Evolutionary conservation across 2,888 invertebrate genomes (phyloP), one percentile per base, ranked within the genome.

Genomic region (Machimus rusticus): DNA sequence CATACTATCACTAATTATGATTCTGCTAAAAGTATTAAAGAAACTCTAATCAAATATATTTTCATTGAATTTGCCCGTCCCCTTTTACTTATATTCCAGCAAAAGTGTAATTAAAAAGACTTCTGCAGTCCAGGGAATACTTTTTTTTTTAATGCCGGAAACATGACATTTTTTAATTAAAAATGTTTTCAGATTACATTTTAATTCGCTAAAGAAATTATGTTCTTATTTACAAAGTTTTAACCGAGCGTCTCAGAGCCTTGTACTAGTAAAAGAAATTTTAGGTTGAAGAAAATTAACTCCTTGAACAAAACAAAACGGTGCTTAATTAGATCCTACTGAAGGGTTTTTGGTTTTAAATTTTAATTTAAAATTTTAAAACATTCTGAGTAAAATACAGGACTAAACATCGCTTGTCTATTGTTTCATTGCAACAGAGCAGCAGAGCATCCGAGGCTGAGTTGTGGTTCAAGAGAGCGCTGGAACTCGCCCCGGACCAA

Each of bases 381-480:
- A 28, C 12, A 28, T 66, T 28, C 5, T 66, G 1, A 23, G 28
- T 23, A 28, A 66, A 66, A 66, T 23, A 12, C 66, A 66, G 66
- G 8, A 12, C 19, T 66, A 66, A 66, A 66, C 66, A 28, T 66
- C 19, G 51, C 66, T 23, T 66, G 28, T 28, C 66, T 28, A 66
- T 66, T 66, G 28, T 66, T 66, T 66, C 66, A 12, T 66, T 66
- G 23, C 23, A 66, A 81, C 94, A 97, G 96, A 95, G 96, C 92
- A 97, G 97, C 91, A 94, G 97, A 91, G 94, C 95, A 88, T 94
- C 95, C 87, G 98, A 98, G 93, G 98, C 98, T 1, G 98, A 98
- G 93, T 94, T 95, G 91, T 97, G 97, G 97, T 98, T 97, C 92
- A 95, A 96, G 91, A 96, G 96, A 92, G 98, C 98, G 37, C 94